Base-by-base conservation (phyloP, 1,140 invertebrate genomes). In the Ceratosolen solmsi region DNA sequence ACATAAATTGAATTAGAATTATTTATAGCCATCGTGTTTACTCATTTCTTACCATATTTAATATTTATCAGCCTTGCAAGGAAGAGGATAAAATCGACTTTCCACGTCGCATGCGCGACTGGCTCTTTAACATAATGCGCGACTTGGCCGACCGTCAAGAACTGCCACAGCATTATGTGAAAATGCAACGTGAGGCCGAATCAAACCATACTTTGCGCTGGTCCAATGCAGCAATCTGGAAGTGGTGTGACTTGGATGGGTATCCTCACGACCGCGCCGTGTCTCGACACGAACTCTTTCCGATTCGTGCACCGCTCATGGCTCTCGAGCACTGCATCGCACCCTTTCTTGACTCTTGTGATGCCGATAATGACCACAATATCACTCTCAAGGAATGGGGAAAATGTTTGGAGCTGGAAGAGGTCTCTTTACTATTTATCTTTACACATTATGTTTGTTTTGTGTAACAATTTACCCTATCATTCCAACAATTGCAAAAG, bases 81-180 rank as follows among this genome's bases (percentile, higher is more conserved):
- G 93, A 95, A 51, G 95, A 95, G 80, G 96, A 98, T 89, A 96
- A 98, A 94, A 92, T 94, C 8, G 97, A 98, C 92, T 98, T 98
- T 90, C 97, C 97, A 30, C 93, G 97, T 33, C 94, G 98, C 85
- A 99, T 99, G 97, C 94, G 97, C 60, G 98, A 99, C 87, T 99
- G 98, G 98, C 94, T 99, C 11, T 99, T 98, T 93, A 98, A 98
- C 93, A 96, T 98, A 74, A 97, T 98, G 97, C 94, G 96, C 81
- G 97, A 98, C 92, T 92, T 98, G 89, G 97, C 98, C 73, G 96
- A 98, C 88, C 93, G 97, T 85, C 93, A 96, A 87, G 97, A 98
- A 90, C 92, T 98, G 5, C 94, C 95, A n/a, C 93, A 95, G 9
- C 94, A 97, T 87, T 98, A 96, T 87, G 92, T 96, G 88, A 93